Base-by-base conservation (phyloP, 2,113 vertebrate species). In the Poeciliopsis occidentalis region DNA sequence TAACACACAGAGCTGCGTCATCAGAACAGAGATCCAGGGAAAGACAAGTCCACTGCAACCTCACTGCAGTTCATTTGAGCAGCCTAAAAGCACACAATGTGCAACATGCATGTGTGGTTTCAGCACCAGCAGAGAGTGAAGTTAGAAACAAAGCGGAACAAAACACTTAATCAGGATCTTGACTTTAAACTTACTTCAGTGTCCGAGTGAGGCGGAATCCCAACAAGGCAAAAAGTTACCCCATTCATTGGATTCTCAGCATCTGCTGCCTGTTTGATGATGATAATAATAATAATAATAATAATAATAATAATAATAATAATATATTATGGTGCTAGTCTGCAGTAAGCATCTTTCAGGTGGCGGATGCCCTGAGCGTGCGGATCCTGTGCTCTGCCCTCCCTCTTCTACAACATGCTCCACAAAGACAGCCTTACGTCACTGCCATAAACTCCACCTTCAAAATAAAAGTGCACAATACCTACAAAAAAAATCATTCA, bases 181-280 rank as follows among this genome's bases (percentile, higher is more conserved):
- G 22, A 57, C 24, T 57, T 57, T n/a, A 57, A 73, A 93, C 94
- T 94, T 95, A 95, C 95, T 89, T 91, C 89, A 78, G 84, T 71
- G 79, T 94, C 92, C 82, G 94, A 81, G 71, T 88, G 91, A 78
- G 96, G 95, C n/a, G 97, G 97, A 89, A 96, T 96, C 92, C 97
- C 96, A 95, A 98, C 96, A 92, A 97, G 96, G 94, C 96, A 97
- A 89, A 97, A 97, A 81, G 96, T 93, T 94, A 97, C 96, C 95
- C 96, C 97, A 97, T 97, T 97, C 97, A 98, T 97, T 95, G 92
- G 94, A 73, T 67, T 80, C 41, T 32, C 68, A 17, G 60, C 15
- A 63, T 22, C 51, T 57, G 22, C 24, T 22, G 7, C 8, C 24
- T 57, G 22, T 57, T 57, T 24, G n/a, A 3, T 54, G 24, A 10